These are phyloP conservation scores for Rhynchopsitta pachyrhyncha DNA, from an alignment of 2,113 vertebrate species.

Conservation along the genomic window DNA sequence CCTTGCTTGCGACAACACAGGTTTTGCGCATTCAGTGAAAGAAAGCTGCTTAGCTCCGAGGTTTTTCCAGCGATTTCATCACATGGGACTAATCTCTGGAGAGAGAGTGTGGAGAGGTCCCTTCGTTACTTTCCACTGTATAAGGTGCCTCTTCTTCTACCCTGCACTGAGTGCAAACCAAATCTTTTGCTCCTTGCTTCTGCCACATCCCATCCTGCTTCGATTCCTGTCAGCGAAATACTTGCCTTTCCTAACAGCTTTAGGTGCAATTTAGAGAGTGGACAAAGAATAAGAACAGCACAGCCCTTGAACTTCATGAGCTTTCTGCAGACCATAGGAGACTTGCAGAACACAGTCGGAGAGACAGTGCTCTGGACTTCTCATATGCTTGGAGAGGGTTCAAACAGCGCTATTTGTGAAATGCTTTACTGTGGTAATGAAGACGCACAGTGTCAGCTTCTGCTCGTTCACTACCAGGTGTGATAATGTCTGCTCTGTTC, in stretches of 20 bases:
- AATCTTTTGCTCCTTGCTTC: background rate
- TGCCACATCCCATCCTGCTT: background rate
- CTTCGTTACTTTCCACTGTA: background rate
- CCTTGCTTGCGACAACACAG: background rate
- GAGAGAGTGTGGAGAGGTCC: background rate
- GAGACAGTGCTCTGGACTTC: background rate
- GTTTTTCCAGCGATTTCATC: background rate
- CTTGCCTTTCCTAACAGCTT: background rate
- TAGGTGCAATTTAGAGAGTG: background rate
- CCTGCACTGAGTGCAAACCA: background rate
- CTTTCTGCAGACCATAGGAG: background rate
- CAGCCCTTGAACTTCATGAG: background rate
- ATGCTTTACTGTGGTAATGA: background rate
- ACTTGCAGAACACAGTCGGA: background rate
- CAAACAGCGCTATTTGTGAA: constrained; percentile 15
- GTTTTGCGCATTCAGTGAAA: background rate
- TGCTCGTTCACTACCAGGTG: background rate
- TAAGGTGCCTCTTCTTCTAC: background rate
- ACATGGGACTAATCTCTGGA: background rate
- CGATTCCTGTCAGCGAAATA: background rate
- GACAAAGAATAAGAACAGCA: background rate
- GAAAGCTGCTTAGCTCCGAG: background rate
- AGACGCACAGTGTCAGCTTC: background rate
- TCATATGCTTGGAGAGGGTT: background rate
- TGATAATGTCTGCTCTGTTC: constrained; percentile 21